These are phyloP conservation scores for Sebastes cheni DNA, from an alignment of 2,797 vertebrate species.

Conservation along the genomic window DNA sequence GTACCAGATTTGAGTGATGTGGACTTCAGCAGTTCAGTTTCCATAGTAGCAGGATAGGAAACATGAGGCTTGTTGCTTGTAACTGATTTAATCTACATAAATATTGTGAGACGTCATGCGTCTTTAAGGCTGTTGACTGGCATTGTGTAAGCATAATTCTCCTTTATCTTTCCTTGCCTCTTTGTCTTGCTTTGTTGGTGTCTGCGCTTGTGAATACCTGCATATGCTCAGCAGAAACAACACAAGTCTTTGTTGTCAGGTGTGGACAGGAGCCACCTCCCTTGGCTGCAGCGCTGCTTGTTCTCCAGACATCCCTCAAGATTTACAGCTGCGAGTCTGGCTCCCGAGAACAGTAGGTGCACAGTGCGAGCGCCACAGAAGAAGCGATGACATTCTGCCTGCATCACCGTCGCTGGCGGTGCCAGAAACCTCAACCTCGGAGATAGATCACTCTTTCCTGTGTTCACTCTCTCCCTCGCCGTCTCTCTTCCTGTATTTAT, in stretches of 20 bases:
- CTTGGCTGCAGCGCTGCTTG: constrained; percentile 28
- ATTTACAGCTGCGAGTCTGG: constrained; percentile 58
- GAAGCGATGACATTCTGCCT: constrained; percentile 64
- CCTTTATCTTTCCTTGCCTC: background rate
- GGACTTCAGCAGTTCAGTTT: constrained; percentile 44
- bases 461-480: constrained; percentile 34
- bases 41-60: constrained; percentile 53
- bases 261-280: constrained; percentile 45
- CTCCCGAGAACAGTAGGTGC: constrained; percentile 64
- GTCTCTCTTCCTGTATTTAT: constrained; percentile 72
- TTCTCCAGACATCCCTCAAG: constrained; percentile 55
- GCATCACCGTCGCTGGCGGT: constrained; percentile 41
- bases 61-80: constrained; percentile 43
- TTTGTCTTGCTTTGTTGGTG: background rate
- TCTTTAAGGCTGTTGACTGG: constrained; percentile 30
- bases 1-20: constrained; percentile 39
- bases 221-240: constrained; percentile 21
- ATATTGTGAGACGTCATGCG: constrained; percentile 33
- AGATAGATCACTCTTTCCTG: constrained; percentile 63
- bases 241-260: constrained; percentile 58
- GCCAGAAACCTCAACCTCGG: constrained; percentile 63
- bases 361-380: constrained; percentile 52
- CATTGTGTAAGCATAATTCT: background rate
- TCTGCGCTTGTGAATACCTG: constrained; percentile 18
- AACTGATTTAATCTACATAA: constrained; percentile 52